Evolutionary conservation across 1,140 invertebrate species (phyloP), one percentile per base, ranked within the genome.

Genomic region (Heterodera carotae): DNA sequence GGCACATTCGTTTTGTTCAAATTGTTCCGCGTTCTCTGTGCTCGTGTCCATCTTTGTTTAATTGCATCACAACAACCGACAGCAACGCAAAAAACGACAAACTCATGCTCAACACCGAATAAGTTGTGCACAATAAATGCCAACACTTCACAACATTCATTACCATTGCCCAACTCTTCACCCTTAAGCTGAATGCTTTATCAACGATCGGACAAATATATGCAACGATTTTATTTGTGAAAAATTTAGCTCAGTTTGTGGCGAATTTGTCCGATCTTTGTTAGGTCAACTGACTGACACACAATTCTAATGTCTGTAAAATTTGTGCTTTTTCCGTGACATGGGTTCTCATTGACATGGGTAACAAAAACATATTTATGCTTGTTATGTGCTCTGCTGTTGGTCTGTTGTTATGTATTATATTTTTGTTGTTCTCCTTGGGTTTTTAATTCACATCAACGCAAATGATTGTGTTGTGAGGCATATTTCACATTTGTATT

Each of bases 1-100:
- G 5, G 56, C 71, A 74, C 71, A 2, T 27, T 74, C 25, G 59
- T 74, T 7, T 18, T n/a, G 27, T 12, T 74, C 25, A 74, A 60
- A 74, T 22, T 74, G 36, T 43, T 64, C 64, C 27, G 39, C 59
- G 43, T 39, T 22, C 25, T 62, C 25, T 39, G 31, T 22, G 64
- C 3, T 64, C 36, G 53, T 56, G 5, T 48, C 48, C 62, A 66
- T 18, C 62, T 7, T 18, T 29, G 62, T 27, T 66, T 15, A 15
- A 56, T 22, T 56, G 48, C 48, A 56, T 15, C 48, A 2, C 39
- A 43, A 43, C 39, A 43, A 8, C 39, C 39, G 39, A 6, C n/a
- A 6, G 39, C 39, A 43, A 43, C 2, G 39, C 39, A 43, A 43
- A 12, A 43, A 56, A 56, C 48, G 48, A 22, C 4, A 56, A 15